Base-by-base conservation (phyloP, 2,888 invertebrate genomes). In the Scaeva pyrastri region DNA sequence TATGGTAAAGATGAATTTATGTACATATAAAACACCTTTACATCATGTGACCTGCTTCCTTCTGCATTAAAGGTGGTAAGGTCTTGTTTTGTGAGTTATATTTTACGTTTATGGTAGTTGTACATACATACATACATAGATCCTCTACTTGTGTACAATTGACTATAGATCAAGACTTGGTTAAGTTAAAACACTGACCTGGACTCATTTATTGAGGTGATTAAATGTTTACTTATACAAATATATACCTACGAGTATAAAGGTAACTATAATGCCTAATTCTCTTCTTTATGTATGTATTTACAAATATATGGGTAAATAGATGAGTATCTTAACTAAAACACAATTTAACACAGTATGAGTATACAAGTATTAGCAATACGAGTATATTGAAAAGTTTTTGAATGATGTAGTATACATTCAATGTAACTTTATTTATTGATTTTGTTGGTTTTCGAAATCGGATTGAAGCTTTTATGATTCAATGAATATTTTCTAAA, bases 381-480 rank as follows among this genome's bases (percentile, higher is more conserved):
- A 31, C 5, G n/a, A n/a, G n/a, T n/a, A n/a, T n/a, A n/a, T 16
- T 2, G 4, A 5, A 36, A 19, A 16, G 19, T 19, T 56, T 56
- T 56, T 16, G 31, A 31, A 31, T 31, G 16, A 12, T 56, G 16
- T 16, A 5, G n/a, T 8, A 0, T 4, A 10, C 16, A 12, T 39
- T 58, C 23, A 16, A 1, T 52, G 14, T 58, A n/a, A n/a, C n/a
- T n/a, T n/a, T n/a, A n/a, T n/a, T n/a, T n/a, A 58, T 66, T n/a
- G 7, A 41, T 39, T 68, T 60, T 11, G 16, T 45, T 6, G 55
- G 7, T 7, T 50, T 19, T 50, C 11, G 7, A 60, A 68, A 79
- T 75, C 68, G 58, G 77, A 84, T 84, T 55, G 52, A 12, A 45
- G 62, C 21, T 78, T 78, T 64, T 64, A 64, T 78, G 72, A 62